Conservation (phyloP, 1,140 invertebrate species). For the Scaptodrosophila lebanonensis region DNA sequence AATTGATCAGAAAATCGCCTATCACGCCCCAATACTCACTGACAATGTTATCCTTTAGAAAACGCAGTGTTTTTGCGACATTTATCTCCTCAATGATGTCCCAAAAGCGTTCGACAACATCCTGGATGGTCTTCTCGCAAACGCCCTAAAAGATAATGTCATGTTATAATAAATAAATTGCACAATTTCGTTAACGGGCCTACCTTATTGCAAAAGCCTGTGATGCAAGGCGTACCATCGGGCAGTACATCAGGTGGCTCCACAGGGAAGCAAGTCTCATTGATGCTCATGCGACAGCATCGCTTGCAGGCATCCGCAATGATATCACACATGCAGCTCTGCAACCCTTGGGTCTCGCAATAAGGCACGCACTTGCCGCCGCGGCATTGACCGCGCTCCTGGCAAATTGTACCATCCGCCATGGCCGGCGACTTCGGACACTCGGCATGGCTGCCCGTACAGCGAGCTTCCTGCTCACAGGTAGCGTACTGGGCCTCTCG, state of each 20-base stretch:
- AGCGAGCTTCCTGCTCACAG: slow-evolving; percentile 92
- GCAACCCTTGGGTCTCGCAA: slow-evolving; percentile 93
- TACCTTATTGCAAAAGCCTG: slow-evolving; percentile 96
- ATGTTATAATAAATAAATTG: background rate
- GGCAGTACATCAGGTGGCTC: slow-evolving; percentile 91
- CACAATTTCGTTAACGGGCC: background rate
- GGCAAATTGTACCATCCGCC: slow-evolving; percentile 90
- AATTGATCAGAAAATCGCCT: background rate
- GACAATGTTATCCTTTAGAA: slow-evolving; percentile 92
- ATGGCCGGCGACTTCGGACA: slow-evolving; percentile 87
- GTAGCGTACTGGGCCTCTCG: slow-evolving; percentile 91
- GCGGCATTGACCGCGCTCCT: slow-evolving; percentile 91
- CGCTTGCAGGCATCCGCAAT: slow-evolving; percentile 81
- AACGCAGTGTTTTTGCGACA: slow-evolving; percentile 92
- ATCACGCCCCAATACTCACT: slow-evolving; percentile 79
- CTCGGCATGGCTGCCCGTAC: slow-evolving; percentile 82
- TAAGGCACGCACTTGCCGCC: slow-evolving; percentile 93
- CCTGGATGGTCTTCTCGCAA: slow-evolving; percentile 95
- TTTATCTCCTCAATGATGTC: slow-evolving; percentile 98
- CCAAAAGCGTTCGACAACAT: slow-evolving; percentile 96
- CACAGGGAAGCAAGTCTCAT: slow-evolving; percentile 93
- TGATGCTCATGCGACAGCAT: slow-evolving; percentile 92
- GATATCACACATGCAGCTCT: slow-evolving; percentile 96
- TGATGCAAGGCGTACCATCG: slow-evolving; percentile 96
- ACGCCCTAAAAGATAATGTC: slow-evolving; percentile 82